phyloP scores from a whole-genome alignment of 2,113 vertebrate species.

The Pitta sordida region DNA sequence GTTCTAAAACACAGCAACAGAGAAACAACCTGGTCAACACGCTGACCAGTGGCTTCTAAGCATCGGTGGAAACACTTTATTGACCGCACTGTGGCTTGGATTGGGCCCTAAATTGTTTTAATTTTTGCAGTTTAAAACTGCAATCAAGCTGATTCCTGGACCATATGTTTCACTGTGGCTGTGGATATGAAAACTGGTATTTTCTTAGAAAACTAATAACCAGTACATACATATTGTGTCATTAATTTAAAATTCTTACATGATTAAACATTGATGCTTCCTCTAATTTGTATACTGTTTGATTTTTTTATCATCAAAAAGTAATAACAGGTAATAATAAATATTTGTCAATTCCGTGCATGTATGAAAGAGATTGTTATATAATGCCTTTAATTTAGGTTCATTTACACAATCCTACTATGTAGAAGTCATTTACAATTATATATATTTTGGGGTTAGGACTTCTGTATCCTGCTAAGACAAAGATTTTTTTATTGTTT shows the following conservation, averaged over 20 bases:
- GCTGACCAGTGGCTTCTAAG: neutral
- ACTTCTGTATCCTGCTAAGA: neutral
- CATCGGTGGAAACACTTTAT: neutral
- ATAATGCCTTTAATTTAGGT: neutral
- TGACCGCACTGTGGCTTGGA: neutral
- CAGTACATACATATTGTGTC: neutral
- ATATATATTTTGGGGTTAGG: neutral
- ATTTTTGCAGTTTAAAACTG: neutral
- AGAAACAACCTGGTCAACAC: neutral
- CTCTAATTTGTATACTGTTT: neutral
- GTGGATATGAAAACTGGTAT: neutral
- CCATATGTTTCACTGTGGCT: neutral
- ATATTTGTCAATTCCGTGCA: neutral
- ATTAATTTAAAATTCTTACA: neutral
- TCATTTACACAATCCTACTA: neutral
- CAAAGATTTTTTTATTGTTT: slow-evolving; percentile 9
- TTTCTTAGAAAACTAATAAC: neutral
- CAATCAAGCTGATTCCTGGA: neutral
- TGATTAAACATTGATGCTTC: neutral
- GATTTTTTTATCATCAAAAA: neutral
- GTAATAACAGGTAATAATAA: slow-evolving; percentile 6
- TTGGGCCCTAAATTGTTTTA: neutral
- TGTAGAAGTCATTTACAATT: neutral
- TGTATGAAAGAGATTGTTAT: neutral
- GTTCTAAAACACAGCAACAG: neutral